These are phyloP conservation scores for Macrotis lagotis DNA, from an alignment of 2,113 vertebrate species.

Conservation along the genomic window DNA sequence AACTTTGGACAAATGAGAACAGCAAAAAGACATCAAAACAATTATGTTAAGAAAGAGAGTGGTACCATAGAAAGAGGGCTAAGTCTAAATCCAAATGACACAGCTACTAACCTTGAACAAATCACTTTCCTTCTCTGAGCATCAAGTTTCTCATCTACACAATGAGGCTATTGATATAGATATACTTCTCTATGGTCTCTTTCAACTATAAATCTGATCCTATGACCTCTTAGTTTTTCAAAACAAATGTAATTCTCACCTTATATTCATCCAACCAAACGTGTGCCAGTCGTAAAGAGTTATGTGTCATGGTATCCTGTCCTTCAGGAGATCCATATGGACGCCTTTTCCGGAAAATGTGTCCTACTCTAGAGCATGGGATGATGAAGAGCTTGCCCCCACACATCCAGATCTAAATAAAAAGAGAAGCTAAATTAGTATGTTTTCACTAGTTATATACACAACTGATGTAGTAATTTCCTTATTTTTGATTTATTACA, in stretches of 20 bases:
- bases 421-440: not conserved
- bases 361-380: conserved; percentile 96
- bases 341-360: conserved; percentile 97
- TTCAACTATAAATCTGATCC: not conserved
- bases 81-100: not conserved
- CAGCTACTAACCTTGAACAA: not conserved
- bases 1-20: not conserved
- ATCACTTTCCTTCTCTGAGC: not conserved
- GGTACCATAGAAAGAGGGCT: not conserved
- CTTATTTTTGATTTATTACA: not conserved
- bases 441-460: not conserved
- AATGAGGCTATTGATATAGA: too few species aligned
- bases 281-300: conserved; percentile 93
- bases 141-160: not conserved
- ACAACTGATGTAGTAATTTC: fast-evolving
- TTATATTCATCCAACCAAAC: conserved; percentile 99
- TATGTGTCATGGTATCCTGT: conserved; percentile 97
- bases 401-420: conserved; percentile 97
- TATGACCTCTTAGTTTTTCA: not conserved
- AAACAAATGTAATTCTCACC: conserved; percentile 77
- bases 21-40: not conserved
- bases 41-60: not conserved
- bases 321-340: conserved; percentile 96
- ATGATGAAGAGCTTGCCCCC: conserved; percentile 94
- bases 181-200: not conserved